Evolutionary conservation across 2,797 vertebrate species (phyloP), one percentile per base, ranked within the genome.

Genomic region (Oreonectes daqikongensis): DNA sequence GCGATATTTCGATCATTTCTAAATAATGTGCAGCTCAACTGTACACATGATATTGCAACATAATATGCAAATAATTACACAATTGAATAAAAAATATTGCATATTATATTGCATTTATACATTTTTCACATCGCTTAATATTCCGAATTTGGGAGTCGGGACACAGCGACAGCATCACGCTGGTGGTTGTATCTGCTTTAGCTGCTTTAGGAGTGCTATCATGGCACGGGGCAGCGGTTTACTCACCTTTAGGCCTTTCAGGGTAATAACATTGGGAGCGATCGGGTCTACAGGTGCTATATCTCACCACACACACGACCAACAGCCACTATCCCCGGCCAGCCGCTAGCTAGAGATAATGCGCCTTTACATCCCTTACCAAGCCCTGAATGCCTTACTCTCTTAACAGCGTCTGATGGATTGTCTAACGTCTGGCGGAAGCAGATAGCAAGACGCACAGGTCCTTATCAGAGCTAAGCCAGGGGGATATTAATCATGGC

Each of bases 331-430:
- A 83, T 83, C 84, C 79, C 38, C 18, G 53, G 38, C 68, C 63
- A 74, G 81, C 84, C 79, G 64, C 75, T 68, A 78, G 68, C 70
- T 38, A 55, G 66, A 78, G 82, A 83, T 84, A 81, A 81, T 79
- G 74, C 69, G 64, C 79, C 77, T 77, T 79, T 73, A 85, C 80
- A 84, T 84, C 82, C 73, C 65, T 83, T 82, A 83, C 72, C 72
- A 48, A 64, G 66, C 61, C 77, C 57, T 82, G 72, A 82, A 79
- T 77, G 72, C 77, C 75, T 81, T 77, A 75, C 75, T 70, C 77
- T 81, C 77, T 66, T 60, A 69, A 60, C 64, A 40, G 35, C 48
- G 61, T 83, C 79, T 81, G 75, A 81, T 68, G 80, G 79, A 83
- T 79, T 78, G 81, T 83, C 67, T 77, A 69, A 73, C 75, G 79